Evolutionary conservation across 2,797 vertebrate species (phyloP), one percentile per base, ranked within the genome.

Genomic region (Coreius guichenoti): DNA sequence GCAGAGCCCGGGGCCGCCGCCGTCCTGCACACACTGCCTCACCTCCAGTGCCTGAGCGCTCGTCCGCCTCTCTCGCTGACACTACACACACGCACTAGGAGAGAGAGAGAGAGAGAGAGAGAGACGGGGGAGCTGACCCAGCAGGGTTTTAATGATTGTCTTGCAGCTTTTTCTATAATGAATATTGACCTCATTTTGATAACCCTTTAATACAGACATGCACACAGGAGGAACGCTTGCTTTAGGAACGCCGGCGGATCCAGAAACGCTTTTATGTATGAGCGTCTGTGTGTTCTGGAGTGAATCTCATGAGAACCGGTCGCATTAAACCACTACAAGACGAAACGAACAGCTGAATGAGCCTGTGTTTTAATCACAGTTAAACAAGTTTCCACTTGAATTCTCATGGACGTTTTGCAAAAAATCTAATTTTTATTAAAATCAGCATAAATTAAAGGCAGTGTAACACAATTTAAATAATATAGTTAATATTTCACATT

Each of bases 21-120:
- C 93, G 92, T 94, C 89, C 77, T 99, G 98, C 0, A 87, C 92
- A 2, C 93, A 92, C 88, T 99, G 98, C 92, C 95, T 31, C 51
- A 73, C 73, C 26, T 11, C 39, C 39, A 9, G 39, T 43, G 39
- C 39, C 39, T 39, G 36, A 39, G 36, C 33, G 31, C 31, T 33
- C 2, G 31, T 33, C 31, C 31, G 31, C 31, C 49, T 7, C 51
- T 21, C 51, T 8, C 51, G 83, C 97, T 98, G 95, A 97, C 95
- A 29, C 96, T 26, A 36, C 75, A 39, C 36, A 26, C 56, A 26
- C 76, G 21, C 17, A 21, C 36, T 12, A 16, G 0, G 8, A n/a
- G n/a, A n/a, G n/a, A n/a, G n/a, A n/a, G n/a, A n/a, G n/a, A n/a
- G n/a, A n/a, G n/a, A n/a, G 67, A 70, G 49, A 39, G 43, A 80